Base-by-base conservation (phyloP, 2,888 invertebrate genomes). In the Himalopsyche kuldschensis region DNA sequence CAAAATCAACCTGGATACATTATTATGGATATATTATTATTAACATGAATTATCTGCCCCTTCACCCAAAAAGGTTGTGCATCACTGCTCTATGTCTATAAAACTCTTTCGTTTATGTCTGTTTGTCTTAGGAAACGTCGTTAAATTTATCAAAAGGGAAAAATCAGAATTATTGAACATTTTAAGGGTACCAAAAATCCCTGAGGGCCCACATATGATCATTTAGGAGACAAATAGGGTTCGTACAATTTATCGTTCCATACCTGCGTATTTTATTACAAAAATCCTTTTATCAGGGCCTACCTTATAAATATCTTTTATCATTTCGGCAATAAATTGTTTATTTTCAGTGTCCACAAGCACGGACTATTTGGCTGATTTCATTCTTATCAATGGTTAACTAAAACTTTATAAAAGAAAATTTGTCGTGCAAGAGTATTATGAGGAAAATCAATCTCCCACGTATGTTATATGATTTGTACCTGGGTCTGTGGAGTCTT, bases 141-240 rank as follows among this genome's bases (percentile, higher is more conserved):
- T 30, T 75, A 32, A 32, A 75, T 75, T 75, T 75, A 75, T 77
- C 77, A 41, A 41, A 41, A 24, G 35, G 41, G 8, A 32, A 24
- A 41, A 77, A 77, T 77, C 77, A 41, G 35, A 77, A 41, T 77
- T 77, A 77, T 77, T 41, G 77, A 41, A 35, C 35, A 41, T 77
- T 35, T 24, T 31, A 17, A 35, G 77, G 20, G 31, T 77, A 41
- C 41, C 32, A 35, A 24, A 41, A 77, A 24, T 35, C 24, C 77
- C 32, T 35, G 15, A 41, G 24, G 41, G 46, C 77, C 32, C 77
- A 24, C 24, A 32, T 77, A 55, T 41, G 77, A 35, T 41, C 77
- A 31, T 41, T 77, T 77, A 24, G 20, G 24, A 41, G 77, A 77
- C 77, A 77, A 77, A 77, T 77, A 77, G 77, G 77, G 77, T 31